Percentiles rank a stretch among this genome's conserved stretches.
These are phyloP conservation scores for Taxidea taxus DNA, from an alignment of 2,113 vertebrate species.

Conservation along the genomic window DNA sequence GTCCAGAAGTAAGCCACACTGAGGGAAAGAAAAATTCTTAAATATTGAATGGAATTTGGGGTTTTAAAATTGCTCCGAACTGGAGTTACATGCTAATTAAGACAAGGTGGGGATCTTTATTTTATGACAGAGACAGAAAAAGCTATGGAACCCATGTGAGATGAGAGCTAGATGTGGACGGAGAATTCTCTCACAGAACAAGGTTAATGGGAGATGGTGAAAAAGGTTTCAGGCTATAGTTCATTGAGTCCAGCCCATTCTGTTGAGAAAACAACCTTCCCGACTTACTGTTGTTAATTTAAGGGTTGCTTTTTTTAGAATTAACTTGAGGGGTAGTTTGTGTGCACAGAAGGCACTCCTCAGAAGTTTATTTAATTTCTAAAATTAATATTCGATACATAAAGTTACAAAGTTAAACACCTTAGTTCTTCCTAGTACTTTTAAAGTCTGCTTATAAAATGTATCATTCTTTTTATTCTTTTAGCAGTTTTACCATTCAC, in stretches of 20 bases:
- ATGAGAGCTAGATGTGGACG: not conserved
- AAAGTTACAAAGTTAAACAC: not conserved
- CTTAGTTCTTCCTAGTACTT: not conserved
- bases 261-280: not conserved
- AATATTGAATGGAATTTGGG: not conserved
- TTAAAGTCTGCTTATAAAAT: constrained; percentile 10
- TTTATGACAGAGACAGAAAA: not conserved
- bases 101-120: not conserved
- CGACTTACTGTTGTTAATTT: not conserved
- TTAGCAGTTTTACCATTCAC: not conserved
- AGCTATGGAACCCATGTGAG: not conserved
- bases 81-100: not conserved
- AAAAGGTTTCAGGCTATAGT: not conserved
- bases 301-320: not conserved
- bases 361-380: constrained; percentile 3
- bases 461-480: not conserved
- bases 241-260: not conserved
- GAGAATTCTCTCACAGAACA: not conserved
- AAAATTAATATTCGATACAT: constrained; percentile 30
- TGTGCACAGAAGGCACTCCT: not conserved
- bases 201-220: not conserved
- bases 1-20: not conserved
- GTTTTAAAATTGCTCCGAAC: not conserved
- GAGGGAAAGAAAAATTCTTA: not conserved
- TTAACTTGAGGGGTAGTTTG: not conserved